Evolutionary conservation across 1,140 invertebrate species (phyloP), one percentile per base, ranked within the genome.

Genomic region (Polypedilum pembai): DNA sequence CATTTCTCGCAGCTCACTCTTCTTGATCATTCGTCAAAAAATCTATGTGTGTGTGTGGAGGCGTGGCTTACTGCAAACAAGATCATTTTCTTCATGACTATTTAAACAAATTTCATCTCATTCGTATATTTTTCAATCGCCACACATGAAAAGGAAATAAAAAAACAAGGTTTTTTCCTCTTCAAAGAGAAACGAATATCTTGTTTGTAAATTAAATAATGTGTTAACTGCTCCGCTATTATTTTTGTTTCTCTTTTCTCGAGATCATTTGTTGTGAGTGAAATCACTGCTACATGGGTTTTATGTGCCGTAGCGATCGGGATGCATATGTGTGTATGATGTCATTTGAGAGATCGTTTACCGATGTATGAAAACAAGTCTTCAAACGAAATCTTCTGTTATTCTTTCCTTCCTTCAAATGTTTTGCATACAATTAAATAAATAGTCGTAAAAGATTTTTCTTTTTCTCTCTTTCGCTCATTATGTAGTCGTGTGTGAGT

Each of bases 401-500:
- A 15, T 56, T 56, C 8, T 56, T 56, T 56, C n/a, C 24, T 33
- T 33, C 24, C 24, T 69, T 18, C 17, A 21, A 8, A 18, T 69
- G 65, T 69, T 69, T 69, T 69, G 65, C 65, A 21, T 69, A 69
- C 20, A 69, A 69, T 69, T 69, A 69, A 69, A 69, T 69, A 69
- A 69, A 69, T 69, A 69, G 65, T 18, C n/a, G 18, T 20, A 18
- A 69, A 69, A 69, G 18, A 69, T 69, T n/a, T 18, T 69, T 69
- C 17, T 69, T 69, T 10, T 18, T 20, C 12, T n/a, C 20, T 69
- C 5, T 18, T 8, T 20, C 12, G 3, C 20, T 69, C 5, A 8
- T 8, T 33, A 33, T 33, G 24, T 33, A 33, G 1, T 33, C 24
- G 24, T 33, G 5, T 33, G 24, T 33, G 24, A 1, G 24, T 33